Percentiles rank a stretch among this genome's conserved stretches.
These are phyloP conservation scores for Orchesella flavescens DNA, from an alignment of 2,888 invertebrate species.

Conservation along the genomic window DNA sequence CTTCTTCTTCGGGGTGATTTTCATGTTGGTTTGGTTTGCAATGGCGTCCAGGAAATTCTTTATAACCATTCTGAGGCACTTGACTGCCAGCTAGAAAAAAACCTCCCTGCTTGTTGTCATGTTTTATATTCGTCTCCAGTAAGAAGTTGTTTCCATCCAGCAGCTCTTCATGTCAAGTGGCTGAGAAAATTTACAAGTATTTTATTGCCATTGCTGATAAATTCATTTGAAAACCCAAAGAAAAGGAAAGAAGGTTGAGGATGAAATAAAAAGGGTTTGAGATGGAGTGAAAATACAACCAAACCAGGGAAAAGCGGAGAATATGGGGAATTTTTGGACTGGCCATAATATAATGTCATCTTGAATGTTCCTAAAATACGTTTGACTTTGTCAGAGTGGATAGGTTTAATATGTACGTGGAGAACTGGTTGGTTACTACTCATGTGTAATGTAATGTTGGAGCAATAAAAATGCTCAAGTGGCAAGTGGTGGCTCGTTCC, in stretches of 20 bases:
- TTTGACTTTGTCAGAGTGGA: neutral
- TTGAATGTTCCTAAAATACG: conserved; percentile 27
- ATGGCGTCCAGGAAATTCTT: conserved; percentile 18
- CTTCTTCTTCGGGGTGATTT: conserved; percentile 29
- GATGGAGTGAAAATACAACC: too few species aligned
- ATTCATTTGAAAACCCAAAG: conserved; percentile 32
- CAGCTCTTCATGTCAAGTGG: conserved; percentile 27
- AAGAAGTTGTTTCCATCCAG: neutral
- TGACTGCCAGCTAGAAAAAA: too few species aligned
- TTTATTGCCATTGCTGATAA: conserved; percentile 52
- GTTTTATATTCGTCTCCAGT: conserved; percentile 32
- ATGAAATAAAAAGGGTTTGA: too few species aligned
- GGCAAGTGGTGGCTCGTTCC: conserved; percentile 8
- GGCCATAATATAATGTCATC: conserved; percentile 28
- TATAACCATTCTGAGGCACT: neutral
- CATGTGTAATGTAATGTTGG: neutral
- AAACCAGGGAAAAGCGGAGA: too few species aligned
- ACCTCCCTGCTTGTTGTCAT: conserved; percentile 16
- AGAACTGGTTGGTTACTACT: too few species aligned
- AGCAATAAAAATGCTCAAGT: conserved; percentile 48
- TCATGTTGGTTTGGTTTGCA: neutral
- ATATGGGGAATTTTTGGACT: too few species aligned
- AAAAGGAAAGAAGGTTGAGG: conserved; percentile 1
- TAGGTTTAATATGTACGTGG: too few species aligned
- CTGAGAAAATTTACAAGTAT: conserved; percentile 50